Conservation (phyloP, 2,797 vertebrate genomes). For the Erpetoichthys calabaricus region DNA sequence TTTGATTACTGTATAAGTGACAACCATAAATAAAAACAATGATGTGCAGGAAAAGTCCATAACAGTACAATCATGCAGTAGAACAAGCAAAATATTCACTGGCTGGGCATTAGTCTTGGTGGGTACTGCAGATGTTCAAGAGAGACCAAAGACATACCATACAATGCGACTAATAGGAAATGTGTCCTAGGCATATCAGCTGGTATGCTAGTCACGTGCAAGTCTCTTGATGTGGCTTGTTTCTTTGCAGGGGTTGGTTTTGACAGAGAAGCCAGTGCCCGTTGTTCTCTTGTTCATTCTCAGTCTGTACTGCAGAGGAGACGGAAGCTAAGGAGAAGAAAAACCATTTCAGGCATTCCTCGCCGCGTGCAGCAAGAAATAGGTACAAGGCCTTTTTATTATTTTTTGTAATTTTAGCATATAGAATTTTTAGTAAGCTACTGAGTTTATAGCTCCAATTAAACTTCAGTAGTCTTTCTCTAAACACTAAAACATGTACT, state of each 20-base stretch:
- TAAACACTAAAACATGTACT: too few relatives aligned
- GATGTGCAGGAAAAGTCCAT: too few relatives aligned
- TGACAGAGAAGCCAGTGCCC: constrained; percentile 97
- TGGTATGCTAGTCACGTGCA: constrained; percentile 1
- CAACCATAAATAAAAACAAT: too few relatives aligned
- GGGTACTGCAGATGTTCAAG: neutral
- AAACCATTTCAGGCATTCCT: constrained; percentile 85
- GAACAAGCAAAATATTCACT: too few relatives aligned
- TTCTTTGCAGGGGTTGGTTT: constrained; percentile 81
- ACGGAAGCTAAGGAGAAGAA: constrained; percentile 87
- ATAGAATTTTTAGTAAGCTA: too few relatives aligned
- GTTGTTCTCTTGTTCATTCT: constrained; percentile 93
- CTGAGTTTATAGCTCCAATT: too few relatives aligned
- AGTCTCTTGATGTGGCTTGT: constrained; percentile 29
- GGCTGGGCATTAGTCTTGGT: too few relatives aligned
- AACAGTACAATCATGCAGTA: too few relatives aligned
- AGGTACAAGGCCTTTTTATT: constrained; percentile 42
- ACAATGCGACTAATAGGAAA: neutral
- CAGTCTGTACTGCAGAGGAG: constrained; percentile 93
- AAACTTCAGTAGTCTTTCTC: too few relatives aligned
- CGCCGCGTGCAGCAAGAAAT: constrained; percentile 84
- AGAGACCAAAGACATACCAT: neutral
- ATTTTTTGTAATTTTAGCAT: too few relatives aligned
- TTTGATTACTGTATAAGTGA: too few relatives aligned
- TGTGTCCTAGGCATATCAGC: neutral